Evolutionary conservation across 2,113 vertebrate genomes (phyloP), one percentile per base, ranked within the genome.

Genomic region (Cebidichthys violaceus): DNA sequence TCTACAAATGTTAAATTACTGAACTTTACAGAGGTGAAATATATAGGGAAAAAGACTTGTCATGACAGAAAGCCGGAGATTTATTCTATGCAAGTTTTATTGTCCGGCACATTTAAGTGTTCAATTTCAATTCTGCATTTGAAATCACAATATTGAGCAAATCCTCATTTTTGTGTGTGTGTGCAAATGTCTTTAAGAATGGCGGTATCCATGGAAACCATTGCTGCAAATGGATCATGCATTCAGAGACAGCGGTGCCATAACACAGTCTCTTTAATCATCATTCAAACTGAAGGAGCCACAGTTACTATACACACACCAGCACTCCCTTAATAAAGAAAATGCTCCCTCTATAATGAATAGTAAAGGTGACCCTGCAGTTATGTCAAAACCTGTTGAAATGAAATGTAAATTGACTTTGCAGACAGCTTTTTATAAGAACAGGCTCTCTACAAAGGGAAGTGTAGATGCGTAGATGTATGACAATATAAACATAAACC

Each of bases 121-220:
- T 22, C 10, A 54, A 77, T 68, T 15, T 31, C 6, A 33, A 55
- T 52, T 37, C 10, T 35, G 33, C 27, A 39, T 50, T 47, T 62
- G 5, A 65, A 82, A 70, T 14, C 55, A 17, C 62, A 78, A 65
- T 22, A 74, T 45, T 50, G 62, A 86, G 75, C 65, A 75, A 80
- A 72, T 18, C 33, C 24, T 33, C 24, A 55, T 39, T 59, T 39
- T 8, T 61, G 9, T 80, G 73, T n/a, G n/a, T 57, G 55, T 52
- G 43, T 73, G 64, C 70, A 69, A 55, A 79, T 54, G 57, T 66
- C 66, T 79, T 37, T 62, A 79, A 78, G 76, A 81, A 82, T 61
- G 43, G 20, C 18, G 57, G 91, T 94, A 89, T 85, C 93, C 89
- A 94, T 93, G 90, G 92, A 87, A 92, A 95, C 92, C 77, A 50